A percentile compares a stretch with the other conserved stretches of the same genome.
Evolutionary conservation across 1,140 invertebrate genomes (phyloP).

Genomic region (Bacillus rossius): DNA sequence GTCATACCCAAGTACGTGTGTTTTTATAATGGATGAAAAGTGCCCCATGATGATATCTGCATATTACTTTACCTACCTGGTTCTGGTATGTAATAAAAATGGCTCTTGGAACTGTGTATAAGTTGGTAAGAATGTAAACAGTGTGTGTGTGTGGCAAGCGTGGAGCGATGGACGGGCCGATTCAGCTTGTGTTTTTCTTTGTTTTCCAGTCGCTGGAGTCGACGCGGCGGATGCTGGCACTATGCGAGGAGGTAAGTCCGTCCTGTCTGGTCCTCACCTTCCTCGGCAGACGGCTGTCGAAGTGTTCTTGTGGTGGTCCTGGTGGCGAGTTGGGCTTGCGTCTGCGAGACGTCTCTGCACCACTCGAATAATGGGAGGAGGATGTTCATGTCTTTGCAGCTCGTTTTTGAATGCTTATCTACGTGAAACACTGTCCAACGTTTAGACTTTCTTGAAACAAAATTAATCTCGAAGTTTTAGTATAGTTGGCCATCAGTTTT

Average conservation of each 20-base stretch:
- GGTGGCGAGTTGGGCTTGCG: not conserved
- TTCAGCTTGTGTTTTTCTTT: too few relatives aligned
- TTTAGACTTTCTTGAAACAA: too few relatives aligned
- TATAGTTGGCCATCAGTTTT: too few relatives aligned
- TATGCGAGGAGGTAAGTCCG: conserved; percentile 96
- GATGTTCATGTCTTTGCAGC: not conserved
- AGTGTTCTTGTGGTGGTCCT: not conserved
- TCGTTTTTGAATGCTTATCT: too few relatives aligned
- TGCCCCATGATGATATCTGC: too few relatives aligned
- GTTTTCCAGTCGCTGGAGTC: conserved; percentile 91
- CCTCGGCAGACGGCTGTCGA: not conserved
- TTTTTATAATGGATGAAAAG: too few relatives aligned
- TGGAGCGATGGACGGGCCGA: not conserved
- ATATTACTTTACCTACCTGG: too few relatives aligned
- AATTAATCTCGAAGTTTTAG: too few relatives aligned
- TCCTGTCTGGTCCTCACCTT: not conserved
- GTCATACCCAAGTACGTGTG: too few relatives aligned
- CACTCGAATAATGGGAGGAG: not conserved
- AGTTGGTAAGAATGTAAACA: not conserved
- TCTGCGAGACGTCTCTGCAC: not conserved
- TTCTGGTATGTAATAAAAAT: too few relatives aligned
- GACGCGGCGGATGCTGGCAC: conserved; percentile 89
- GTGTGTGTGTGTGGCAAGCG: not conserved
- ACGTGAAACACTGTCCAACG: too few relatives aligned
- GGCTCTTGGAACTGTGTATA: too few relatives aligned